Conservation (phyloP, 2,113 vertebrate species). For the Salvelinus namaycush region DNA sequence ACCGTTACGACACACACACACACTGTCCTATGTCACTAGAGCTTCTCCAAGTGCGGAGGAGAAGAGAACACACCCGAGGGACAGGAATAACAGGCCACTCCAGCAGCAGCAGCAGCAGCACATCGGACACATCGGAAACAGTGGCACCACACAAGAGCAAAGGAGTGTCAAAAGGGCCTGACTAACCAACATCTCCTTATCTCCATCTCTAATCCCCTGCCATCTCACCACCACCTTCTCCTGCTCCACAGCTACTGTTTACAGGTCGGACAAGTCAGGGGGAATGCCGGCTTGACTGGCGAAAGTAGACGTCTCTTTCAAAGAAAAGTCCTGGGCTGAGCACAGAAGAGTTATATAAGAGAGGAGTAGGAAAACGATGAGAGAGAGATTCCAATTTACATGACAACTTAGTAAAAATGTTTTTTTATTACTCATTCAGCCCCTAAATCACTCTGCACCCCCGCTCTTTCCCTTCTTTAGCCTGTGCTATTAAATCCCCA, state of each 20-base stretch:
- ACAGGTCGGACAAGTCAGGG: slow-evolving; percentile 14
- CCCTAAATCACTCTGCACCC: slow-evolving; percentile 73
- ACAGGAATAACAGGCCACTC: slow-evolving; percentile 80
- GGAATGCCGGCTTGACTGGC: slow-evolving; percentile 14
- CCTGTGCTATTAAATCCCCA: slow-evolving; percentile 79
- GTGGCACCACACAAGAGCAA: slow-evolving; percentile 62
- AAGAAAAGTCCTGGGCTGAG: slow-evolving; percentile 33
- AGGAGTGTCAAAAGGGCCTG: slow-evolving; percentile 42
- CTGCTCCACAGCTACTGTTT: slow-evolving; percentile 17
- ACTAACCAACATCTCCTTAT: slow-evolving; percentile 52
- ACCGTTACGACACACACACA: slow-evolving; percentile 17
- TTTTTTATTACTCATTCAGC: slow-evolving; percentile 80
- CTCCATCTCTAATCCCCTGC: slow-evolving; percentile 36
- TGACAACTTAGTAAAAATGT: slow-evolving; percentile 76
- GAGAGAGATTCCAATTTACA: slow-evolving; percentile 65
- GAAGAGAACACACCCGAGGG: slow-evolving; percentile 66
- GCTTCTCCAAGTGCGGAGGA: slow-evolving; percentile 39
- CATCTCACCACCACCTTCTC: slow-evolving; percentile 54
- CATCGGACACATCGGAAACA: slow-evolving; percentile 60
- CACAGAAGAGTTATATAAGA: slow-evolving; percentile 15
- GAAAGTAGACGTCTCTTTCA: slow-evolving; percentile 50
- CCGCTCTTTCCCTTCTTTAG: slow-evolving; percentile 60
- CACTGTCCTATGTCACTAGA: slow-evolving; percentile 47
- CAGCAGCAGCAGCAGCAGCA: slow-evolving; percentile 65
- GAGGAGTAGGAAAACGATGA: slow-evolving; percentile 3